phyloP scores from a whole-genome alignment of 2,113 vertebrate species.

The Sinosuthora webbiana region DNA sequence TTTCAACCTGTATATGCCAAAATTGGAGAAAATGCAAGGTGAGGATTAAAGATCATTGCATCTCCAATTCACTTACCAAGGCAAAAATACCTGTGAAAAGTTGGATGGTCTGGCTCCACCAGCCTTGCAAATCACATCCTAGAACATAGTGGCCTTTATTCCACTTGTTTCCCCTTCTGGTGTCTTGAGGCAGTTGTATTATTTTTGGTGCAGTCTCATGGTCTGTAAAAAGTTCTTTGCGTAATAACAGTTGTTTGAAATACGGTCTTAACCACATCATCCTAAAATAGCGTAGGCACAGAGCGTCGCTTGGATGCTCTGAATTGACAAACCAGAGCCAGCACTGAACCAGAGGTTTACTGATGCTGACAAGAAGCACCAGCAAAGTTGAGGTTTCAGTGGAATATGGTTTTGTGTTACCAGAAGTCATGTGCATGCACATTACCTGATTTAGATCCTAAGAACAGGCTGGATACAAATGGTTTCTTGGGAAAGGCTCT shows the following conservation, averaged over 20 bases:
- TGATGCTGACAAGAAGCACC: background rate
- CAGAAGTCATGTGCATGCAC: background rate
- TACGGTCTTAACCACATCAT: background rate
- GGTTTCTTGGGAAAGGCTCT: background rate
- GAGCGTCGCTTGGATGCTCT: background rate
- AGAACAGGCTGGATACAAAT: background rate
- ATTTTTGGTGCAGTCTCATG: background rate
- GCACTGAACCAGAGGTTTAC: background rate
- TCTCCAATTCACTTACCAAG: background rate
- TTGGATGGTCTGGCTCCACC: background rate
- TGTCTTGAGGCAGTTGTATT: background rate
- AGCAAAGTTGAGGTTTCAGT: constrained; percentile 2
- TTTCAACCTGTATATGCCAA: constrained; percentile 90
- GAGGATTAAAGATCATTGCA: background rate
- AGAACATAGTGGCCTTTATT: background rate
- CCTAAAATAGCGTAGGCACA: background rate
- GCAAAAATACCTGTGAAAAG: background rate
- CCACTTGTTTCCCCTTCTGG: background rate
- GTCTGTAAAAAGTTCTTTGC: background rate
- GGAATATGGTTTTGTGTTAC: constrained; percentile 22
- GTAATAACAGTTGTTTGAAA: background rate
- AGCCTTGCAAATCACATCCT: background rate
- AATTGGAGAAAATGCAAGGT: constrained; percentile 98
- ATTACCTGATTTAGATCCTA: background rate
- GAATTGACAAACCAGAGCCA: background rate